Evolutionary conservation across 2,797 vertebrate species (phyloP).

Genomic region (Xenopus petersii): DNA sequence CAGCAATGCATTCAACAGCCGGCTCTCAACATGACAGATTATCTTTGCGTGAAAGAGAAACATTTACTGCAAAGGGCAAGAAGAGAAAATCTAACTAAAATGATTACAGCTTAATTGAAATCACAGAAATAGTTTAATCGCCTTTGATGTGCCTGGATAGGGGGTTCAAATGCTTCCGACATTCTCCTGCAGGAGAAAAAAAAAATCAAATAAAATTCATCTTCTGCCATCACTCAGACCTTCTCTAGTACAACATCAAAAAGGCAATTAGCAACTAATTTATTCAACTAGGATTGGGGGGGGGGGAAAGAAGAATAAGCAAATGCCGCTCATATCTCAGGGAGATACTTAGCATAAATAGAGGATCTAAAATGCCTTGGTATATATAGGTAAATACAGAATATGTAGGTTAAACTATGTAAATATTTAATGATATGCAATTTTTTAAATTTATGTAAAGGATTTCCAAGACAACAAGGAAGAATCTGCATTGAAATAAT

Average conservation of each 20-base stretch:
- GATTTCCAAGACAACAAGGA: too few species aligned
- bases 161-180: conserved; percentile 16
- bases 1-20: background rate
- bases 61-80: background rate
- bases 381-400: too few species aligned
- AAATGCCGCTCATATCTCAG: conserved; percentile 34
- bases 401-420: too few species aligned
- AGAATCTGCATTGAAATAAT: too few species aligned
- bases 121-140: conserved; percentile 37
- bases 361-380: background rate
- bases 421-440: too few species aligned
- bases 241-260: conserved; percentile 57
- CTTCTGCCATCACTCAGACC: conserved; percentile 54
- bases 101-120: conserved; percentile 46
- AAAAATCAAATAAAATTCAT: conserved; percentile 58
- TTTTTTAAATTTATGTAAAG: too few species aligned
- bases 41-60: background rate
- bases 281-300: conserved; percentile 45
- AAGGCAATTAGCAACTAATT: conserved; percentile 66
- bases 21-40: conserved; percentile 11
- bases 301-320: background rate
- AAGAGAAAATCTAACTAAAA: background rate
- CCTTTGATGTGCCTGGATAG: conserved; percentile 27
- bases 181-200: conserved; percentile 51
- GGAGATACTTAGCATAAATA: background rate